phyloP scores from a whole-genome alignment of 2,888 invertebrate genomes.

The Drosophila rubida region DNA sequence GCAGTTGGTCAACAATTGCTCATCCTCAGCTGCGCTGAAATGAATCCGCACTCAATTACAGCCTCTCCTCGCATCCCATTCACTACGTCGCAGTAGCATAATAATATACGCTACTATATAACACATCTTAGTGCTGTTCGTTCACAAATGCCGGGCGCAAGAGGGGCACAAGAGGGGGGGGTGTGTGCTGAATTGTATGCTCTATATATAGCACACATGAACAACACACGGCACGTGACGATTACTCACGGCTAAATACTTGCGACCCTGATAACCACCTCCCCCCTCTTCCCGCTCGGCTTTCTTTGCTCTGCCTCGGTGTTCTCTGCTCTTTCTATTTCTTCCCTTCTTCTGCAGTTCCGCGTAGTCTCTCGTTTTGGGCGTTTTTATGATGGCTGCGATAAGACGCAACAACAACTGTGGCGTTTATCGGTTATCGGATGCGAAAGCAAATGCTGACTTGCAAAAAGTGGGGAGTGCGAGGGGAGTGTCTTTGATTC shows the following conservation, averaged over 20 bases:
- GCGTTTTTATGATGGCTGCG: conserved; percentile 26
- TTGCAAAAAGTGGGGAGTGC: not conserved
- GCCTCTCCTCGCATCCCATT: not conserved
- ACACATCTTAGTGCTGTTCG: not conserved
- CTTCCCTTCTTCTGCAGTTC: not conserved
- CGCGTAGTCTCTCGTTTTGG: conserved; percentile 7
- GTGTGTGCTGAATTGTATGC: conserved; percentile 9
- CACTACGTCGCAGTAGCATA: not conserved
- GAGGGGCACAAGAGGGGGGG: not conserved
- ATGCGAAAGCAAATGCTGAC: conserved; percentile 14
- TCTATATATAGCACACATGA: conserved; percentile 72
- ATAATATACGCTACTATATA: not conserved
- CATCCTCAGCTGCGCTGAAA: conserved; percentile 26
- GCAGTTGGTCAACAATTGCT: conserved; percentile 20
- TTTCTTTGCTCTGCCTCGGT: not conserved
- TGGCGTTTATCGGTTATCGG: conserved; percentile 34
- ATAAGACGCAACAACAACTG: conserved; percentile 20
- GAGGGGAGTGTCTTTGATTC: conserved; percentile 4
- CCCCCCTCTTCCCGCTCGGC: not conserved
- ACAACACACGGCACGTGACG: conserved; percentile 76
- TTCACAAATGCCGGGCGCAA: not conserved
- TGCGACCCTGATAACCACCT: conserved; percentile 4
- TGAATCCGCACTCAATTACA: conserved; percentile 37
- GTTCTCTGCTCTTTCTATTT: not conserved
- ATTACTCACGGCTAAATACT: conserved; percentile 70